Percentiles rank a stretch among this genome's conserved stretches.
Conservation (phyloP, 1,140 invertebrate genomes). For the Ylistrum balloti region DNA sequence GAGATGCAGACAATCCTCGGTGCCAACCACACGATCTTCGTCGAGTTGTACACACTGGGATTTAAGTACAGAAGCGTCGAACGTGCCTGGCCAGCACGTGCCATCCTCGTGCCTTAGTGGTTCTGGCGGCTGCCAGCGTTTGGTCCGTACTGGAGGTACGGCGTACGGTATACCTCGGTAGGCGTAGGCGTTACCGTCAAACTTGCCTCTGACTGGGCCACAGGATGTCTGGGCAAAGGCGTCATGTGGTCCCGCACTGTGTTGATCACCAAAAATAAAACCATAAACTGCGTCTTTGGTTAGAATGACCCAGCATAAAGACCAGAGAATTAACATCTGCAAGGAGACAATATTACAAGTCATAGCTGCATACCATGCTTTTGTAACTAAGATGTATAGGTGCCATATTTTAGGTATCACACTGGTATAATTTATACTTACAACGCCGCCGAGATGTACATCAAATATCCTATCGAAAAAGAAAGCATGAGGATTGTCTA, state of each 20-base stretch:
- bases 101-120: slow-evolving; percentile 22
- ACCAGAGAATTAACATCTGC: not conserved
- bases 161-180: slow-evolving; percentile 94
- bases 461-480: no score
- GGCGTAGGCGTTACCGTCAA: slow-evolving; percentile 88
- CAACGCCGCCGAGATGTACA: no score
- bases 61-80: slow-evolving; percentile 59
- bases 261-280: not conserved
- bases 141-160: slow-evolving; percentile 86
- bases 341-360: no score
- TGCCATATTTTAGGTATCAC: no score
- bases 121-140: slow-evolving; percentile 86
- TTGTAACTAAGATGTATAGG: no score
- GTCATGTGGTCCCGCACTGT: not conserved
- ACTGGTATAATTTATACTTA: no score
- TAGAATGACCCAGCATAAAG: not conserved
- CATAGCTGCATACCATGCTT: no score
- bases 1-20: slow-evolving; percentile 72
- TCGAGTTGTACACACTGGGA: slow-evolving; percentile 81
- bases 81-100: slow-evolving; percentile 63
- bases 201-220: slow-evolving; percentile 89
- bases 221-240: slow-evolving; percentile 85
- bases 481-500: no score
- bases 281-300: not conserved
- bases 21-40: slow-evolving; percentile 54